phyloP scores from a whole-genome alignment of 2,113 vertebrate species.

The Pionites leucogaster region DNA sequence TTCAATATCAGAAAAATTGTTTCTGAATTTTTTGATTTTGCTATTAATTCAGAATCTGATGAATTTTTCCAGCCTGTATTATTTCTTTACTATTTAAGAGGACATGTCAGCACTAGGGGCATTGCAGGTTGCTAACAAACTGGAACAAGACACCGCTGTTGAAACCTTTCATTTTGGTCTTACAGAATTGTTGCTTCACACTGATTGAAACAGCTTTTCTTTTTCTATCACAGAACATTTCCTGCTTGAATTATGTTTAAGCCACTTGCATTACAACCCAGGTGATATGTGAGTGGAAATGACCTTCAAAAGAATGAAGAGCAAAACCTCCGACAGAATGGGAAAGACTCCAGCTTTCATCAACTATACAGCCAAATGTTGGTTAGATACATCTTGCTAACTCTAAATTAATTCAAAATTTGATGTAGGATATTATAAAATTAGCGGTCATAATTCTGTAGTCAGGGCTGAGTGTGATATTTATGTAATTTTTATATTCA shows the following conservation, averaged over 20 bases:
- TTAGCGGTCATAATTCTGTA: background rate
- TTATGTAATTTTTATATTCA: background rate
- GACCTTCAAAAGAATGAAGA: background rate
- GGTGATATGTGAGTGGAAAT: background rate
- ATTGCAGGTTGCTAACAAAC: background rate
- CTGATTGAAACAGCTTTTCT: background rate
- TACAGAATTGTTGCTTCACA: background rate
- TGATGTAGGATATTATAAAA: background rate
- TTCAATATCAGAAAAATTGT: background rate
- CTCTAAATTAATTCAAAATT: background rate
- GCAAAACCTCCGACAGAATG: background rate
- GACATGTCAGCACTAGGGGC: background rate
- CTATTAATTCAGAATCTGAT: background rate
- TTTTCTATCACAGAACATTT: background rate
- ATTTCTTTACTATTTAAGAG: background rate
- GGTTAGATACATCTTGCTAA: background rate
- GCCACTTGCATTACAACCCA: background rate
- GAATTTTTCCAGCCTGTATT: background rate
- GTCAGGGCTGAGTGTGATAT: background rate
- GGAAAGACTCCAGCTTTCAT: background rate
- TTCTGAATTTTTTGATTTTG: background rate
- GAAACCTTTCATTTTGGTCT: background rate
- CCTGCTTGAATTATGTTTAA: background rate
- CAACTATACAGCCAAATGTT: background rate
- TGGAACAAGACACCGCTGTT: background rate